These are phyloP conservation scores for Orientallactaga sibirica DNA, from an alignment of 2,797 vertebrate genomes.

Conservation along the genomic window DNA sequence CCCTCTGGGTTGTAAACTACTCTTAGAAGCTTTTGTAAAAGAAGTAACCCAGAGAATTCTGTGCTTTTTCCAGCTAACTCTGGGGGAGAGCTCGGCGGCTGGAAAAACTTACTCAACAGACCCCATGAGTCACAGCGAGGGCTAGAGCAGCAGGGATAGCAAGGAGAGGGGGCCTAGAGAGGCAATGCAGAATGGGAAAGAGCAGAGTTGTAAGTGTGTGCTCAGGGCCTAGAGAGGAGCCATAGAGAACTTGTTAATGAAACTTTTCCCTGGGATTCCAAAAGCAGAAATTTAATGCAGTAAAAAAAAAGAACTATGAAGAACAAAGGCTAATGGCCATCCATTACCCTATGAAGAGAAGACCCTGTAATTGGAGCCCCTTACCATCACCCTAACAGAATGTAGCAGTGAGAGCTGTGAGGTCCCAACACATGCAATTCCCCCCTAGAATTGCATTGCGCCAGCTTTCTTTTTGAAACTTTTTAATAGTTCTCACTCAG, in stretches of 20 bases:
- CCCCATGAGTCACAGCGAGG: background rate
- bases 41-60: constrained; percentile 10
- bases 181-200: background rate
- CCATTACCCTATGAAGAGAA: background rate
- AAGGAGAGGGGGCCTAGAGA: background rate
- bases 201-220: background rate
- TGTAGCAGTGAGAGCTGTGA: constrained; percentile 46
- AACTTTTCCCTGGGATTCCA: constrained; percentile 2
- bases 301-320: constrained; percentile 41
- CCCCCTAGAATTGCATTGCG: background rate
- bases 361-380: background rate
- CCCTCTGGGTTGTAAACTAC: background rate
- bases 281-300: constrained; percentile 56
- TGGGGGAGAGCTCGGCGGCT: constrained; percentile 16
- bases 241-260: constrained; percentile 50
- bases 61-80: background rate
- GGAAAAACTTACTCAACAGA: constrained; percentile 23
- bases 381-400: constrained; percentile 42
- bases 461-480: constrained; percentile 27
- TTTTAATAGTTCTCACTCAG: constrained; percentile 3
- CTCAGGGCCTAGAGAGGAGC: background rate
- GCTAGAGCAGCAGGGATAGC: background rate
- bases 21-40: constrained; percentile 49
- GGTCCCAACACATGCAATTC: background rate
- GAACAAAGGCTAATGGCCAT: constrained; percentile 41